These are phyloP conservation scores for Acrocyrtus sp. DNA, from an alignment of 2,888 invertebrate genomes.

Conservation along the genomic window DNA sequence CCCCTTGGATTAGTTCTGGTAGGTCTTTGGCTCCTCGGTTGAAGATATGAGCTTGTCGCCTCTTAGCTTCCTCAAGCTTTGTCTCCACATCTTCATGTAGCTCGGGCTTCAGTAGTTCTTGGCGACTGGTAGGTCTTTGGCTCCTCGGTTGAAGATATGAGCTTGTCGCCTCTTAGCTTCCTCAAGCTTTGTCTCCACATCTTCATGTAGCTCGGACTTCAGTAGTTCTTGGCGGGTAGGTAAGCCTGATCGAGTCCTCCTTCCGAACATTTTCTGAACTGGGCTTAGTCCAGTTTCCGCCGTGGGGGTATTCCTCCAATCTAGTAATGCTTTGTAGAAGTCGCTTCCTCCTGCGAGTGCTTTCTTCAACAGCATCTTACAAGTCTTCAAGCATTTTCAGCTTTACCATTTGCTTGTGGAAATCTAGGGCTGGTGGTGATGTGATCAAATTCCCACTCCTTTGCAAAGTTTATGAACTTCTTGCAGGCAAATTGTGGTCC, in stretches of 20 bases:
- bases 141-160: background rate
- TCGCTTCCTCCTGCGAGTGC: slow-evolving; percentile 36
- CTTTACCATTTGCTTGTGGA: slow-evolving; percentile 62
- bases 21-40: background rate
- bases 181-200: background rate
- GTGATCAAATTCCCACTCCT: slow-evolving; percentile 59
- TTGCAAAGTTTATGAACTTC: slow-evolving; percentile 47
- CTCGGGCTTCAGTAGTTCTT: slow-evolving; percentile 3
- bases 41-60: background rate
- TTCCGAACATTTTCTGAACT: slow-evolving; percentile 10
- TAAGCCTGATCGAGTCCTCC: background rate
- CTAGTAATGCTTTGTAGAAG: slow-evolving; percentile 53
- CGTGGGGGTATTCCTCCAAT: slow-evolving; percentile 60
- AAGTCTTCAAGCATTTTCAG: slow-evolving; percentile 61
- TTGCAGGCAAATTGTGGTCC: slow-evolving; percentile 50
- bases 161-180: background rate
- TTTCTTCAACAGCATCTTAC: slow-evolving; percentile 59
- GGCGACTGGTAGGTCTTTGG: too few species aligned
- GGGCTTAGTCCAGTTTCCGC: slow-evolving; percentile 10
- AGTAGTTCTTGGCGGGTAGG: background rate
- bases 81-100: background rate
- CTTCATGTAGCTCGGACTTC: background rate
- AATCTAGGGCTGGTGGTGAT: slow-evolving; percentile 58
- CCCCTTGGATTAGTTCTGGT: background rate
- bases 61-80: background rate